phyloP scores from a whole-genome alignment of 2,888 invertebrate species.

The Cepaea hortensis region DNA sequence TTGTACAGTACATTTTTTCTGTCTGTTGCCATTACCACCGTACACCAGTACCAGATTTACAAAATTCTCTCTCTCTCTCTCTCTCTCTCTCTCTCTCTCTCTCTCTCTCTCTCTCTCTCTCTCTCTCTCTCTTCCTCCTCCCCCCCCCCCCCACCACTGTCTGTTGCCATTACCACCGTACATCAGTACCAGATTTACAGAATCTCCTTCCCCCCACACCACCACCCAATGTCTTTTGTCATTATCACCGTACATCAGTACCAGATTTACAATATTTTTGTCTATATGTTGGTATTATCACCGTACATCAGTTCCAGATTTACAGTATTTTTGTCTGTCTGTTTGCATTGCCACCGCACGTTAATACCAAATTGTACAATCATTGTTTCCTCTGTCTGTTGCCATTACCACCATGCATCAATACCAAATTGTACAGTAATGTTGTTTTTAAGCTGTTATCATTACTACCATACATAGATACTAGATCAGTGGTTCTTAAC shows the following conservation, averaged over 20 bases:
- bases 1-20: not conserved
- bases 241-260: slow-evolving; percentile 34
- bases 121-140: slow-evolving; percentile 34
- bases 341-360: not conserved
- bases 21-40: no score
- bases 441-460: not conserved
- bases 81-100: slow-evolving; percentile 34
- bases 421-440: no score
- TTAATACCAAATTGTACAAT: not conserved
- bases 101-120: slow-evolving; percentile 42
- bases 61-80: no score
- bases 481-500: no score
- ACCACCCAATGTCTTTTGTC: slow-evolving; percentile 27
- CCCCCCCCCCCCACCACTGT: no score
- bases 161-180: no score
- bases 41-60: no score
- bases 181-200: no score
- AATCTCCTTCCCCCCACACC: not conserved
- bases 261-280: slow-evolving; percentile 28
- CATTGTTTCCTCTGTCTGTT: not conserved
- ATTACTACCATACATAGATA: slow-evolving; percentile 27
- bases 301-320: no score
- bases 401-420: no score
- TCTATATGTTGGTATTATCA: no score
- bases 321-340: not conserved